Evolutionary conservation across 2,797 vertebrate genomes (phyloP), one percentile per base, ranked within the genome.

Genomic region (Miichthys miiuy): DNA sequence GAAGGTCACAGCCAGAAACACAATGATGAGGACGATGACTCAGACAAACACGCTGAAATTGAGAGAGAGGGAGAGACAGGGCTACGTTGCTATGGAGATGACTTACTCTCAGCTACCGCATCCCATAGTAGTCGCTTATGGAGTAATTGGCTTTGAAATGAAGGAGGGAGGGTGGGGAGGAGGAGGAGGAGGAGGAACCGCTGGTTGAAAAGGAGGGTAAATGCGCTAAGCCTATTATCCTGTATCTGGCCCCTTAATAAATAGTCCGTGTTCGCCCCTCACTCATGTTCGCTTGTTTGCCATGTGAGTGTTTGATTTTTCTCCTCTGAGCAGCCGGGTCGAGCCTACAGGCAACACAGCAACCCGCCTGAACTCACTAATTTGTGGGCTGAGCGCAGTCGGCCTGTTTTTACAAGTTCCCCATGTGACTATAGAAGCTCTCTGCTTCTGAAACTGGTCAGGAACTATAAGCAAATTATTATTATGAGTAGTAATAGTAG

Each of bases 1-100:
- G 66, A 90, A 92, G 91, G 92, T 90, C 90, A 83, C 30, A 57
- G 64, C 82, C 80, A 82, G 76, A 85, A 82, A 87, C 75, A 71
- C 87, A 80, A 83, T 63, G 77, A 89, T 25, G 73, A 57, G 79
- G 50, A 84, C 60, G n/a, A 83, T 90, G 91, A 92, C 75, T 86
- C 87, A 81, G 84, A 84, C 64, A 64, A 85, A 89, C 76, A 69
- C 57, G 61, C 51, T 72, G 54, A 84, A 82, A 81, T 77, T 76
- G 58, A 82, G 67, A 85, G 68, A 65, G 68, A 65, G 73, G 42
- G 67, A 75, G 75, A 85, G 76, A 70, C 74, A 46, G 81, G 56
- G 75, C 48, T 9, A 61, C 4, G 84, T 95, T 93, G 80, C 91
- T 87, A 93, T 93, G 87, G 92, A 63, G 86, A 94, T 87, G 90